A percentile compares a stretch with the other conserved stretches of the same genome.
These are phyloP conservation scores for Ranitomeya imitator DNA, from an alignment of 2,113 vertebrate genomes.

Conservation along the genomic window DNA sequence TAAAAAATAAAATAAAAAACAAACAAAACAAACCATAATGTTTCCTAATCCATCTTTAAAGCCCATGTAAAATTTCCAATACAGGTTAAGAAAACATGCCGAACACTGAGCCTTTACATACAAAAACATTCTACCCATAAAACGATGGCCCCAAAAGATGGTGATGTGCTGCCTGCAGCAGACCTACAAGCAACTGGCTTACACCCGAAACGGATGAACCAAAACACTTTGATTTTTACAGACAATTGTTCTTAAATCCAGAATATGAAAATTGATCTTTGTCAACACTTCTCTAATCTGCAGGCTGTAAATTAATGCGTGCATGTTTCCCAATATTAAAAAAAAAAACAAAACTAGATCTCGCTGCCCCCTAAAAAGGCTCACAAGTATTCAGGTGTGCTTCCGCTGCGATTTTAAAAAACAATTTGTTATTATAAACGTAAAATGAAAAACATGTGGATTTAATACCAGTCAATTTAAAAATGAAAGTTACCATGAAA, in stretches of 20 bases:
- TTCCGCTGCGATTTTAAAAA: slow-evolving; percentile 42
- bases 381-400: slow-evolving; percentile 31
- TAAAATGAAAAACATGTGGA: slow-evolving; percentile 72
- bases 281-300: not conserved
- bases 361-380: slow-evolving; percentile 44
- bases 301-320: slow-evolving; percentile 10
- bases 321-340: not conserved
- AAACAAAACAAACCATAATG: not conserved
- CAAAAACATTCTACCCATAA: not conserved
- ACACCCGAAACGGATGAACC: not conserved
- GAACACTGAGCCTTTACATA: not conserved
- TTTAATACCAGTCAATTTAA: slow-evolving; percentile 76
- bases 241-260: not conserved
- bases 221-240: not conserved
- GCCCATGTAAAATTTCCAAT: not conserved
- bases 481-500: slow-evolving; percentile 70
- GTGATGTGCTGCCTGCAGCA: slow-evolving; percentile 43
- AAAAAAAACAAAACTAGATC: not conserved
- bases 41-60: not conserved
- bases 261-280: not conserved
- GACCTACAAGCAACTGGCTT: not conserved
- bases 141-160: not conserved
- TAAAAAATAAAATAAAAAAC: not conserved
- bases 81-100: not conserved
- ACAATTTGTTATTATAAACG: slow-evolving; percentile 61